Percentiles rank a stretch among this genome's conserved stretches.
These are phyloP conservation scores for Dioctria linearis DNA, from an alignment of 2,888 invertebrate genomes.

Conservation along the genomic window DNA sequence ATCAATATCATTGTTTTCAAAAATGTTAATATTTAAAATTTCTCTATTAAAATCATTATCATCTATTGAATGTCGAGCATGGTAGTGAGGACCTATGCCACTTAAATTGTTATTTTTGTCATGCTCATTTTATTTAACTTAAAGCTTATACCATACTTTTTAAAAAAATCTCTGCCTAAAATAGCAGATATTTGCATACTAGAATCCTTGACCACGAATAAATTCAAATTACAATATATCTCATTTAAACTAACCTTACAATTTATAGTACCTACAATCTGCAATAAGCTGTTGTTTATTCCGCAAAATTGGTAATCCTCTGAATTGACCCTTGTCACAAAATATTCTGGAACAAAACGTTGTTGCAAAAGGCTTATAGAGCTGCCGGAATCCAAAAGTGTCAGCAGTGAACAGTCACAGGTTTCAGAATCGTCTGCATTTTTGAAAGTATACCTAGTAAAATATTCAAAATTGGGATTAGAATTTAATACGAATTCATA, in stretches of 20 bases:
- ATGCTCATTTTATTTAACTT: too few species aligned
- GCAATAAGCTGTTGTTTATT: neutral
- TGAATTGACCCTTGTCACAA: neutral
- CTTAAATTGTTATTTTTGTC: too few species aligned
- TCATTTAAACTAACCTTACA: neutral
- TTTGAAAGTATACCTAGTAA: neutral
- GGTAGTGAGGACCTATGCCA: too few species aligned
- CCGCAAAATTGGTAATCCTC: neutral
- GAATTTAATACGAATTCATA: neutral
- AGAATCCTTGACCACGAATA: neutral
- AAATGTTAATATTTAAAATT: too few species aligned
- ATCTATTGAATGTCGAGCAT: too few species aligned
- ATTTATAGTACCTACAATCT: neutral
- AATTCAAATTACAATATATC: neutral
- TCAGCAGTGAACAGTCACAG: neutral
- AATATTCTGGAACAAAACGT: too few species aligned
- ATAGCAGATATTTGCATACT: neutral
- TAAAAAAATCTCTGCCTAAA: neutral
- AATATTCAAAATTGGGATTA: neutral
- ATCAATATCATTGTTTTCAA: too few species aligned
- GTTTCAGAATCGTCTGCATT: neutral
- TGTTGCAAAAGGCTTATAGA: neutral
- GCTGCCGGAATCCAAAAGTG: neutral
- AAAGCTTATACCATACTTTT: too few species aligned
- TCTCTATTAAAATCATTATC: too few species aligned